Base-by-base conservation (phyloP, 2,797 vertebrate species). In the Cygnus olor region DNA sequence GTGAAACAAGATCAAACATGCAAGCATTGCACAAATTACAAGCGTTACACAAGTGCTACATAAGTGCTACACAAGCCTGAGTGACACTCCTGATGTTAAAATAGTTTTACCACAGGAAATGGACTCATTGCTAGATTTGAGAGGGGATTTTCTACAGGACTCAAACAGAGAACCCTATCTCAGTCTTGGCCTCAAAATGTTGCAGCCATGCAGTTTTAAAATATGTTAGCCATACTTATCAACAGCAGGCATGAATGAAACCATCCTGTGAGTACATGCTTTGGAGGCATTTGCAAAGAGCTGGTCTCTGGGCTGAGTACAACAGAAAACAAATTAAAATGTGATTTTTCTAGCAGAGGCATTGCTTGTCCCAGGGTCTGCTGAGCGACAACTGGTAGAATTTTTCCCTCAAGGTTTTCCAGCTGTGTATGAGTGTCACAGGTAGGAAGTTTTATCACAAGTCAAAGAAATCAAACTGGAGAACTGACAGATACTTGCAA, bases 391-490 rank as follows among this genome's bases (percentile, higher is more conserved):
- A 36, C 34, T 60, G 32, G 66, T 30, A 89, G 54, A 58, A 47
- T 4, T 58, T 90, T 64, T 61, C 84, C 85, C 53, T 73, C 27
- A 3, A 40, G 32, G 28, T 76, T 80, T 94, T 69, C 30, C 60
- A 64, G 45, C 73, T 53, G 5, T 42, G 32, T 34, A 68, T 36
- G 49, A 51, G 51, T 73, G 11, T 63, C 44, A 63, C 77, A 70
- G 27, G 30, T 20, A 32, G 74, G 65, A 80, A 84, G 72, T 92
- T 95, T 57, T 47, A 65, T n/a, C 51, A 22, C 71, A 89, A 85
- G 63, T 65, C 57, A 74, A 79, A 58, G 84, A 74, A 49, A 71
- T 58, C 20, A 51, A 69, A 76, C 42, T n/a, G 34, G 21, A 78
- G 49, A 87, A 57, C 0, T 93, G 49, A 36, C 16, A 58, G 44